Evolutionary conservation across 1,140 invertebrate species (phyloP).

Genomic region (Lucilia sericata): DNA sequence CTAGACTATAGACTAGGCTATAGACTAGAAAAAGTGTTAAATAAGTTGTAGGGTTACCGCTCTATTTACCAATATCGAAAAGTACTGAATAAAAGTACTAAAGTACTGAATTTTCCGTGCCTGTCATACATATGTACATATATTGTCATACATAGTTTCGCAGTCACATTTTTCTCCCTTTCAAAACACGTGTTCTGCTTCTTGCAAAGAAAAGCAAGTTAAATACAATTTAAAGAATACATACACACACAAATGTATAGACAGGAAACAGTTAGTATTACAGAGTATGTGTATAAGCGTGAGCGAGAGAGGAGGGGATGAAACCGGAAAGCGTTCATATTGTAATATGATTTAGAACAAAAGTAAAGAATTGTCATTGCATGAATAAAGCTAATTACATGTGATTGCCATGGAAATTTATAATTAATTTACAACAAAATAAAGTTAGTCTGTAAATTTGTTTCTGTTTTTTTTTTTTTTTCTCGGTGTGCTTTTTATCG

Average conservation of each 20-base stretch:
- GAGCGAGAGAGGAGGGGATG: neutral
- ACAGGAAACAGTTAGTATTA: neutral
- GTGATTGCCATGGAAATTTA: neutral
- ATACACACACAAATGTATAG: neutral
- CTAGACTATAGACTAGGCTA: too few relatives aligned
- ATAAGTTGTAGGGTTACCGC: too few relatives aligned
- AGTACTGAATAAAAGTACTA: too few relatives aligned
- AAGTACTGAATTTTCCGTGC: too few relatives aligned
- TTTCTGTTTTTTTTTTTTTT: neutral
- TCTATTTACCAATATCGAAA: too few relatives aligned
- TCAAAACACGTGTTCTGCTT: neutral
- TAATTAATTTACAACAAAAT: neutral
- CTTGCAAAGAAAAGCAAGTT: neutral
- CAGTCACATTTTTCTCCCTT: neutral
- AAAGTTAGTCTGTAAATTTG: neutral
- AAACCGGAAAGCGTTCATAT: neutral
- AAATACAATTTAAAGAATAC: neutral
- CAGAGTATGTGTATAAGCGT: neutral
- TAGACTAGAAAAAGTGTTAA: too few relatives aligned
- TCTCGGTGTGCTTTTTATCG: too few relatives aligned
- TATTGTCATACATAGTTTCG: neutral
- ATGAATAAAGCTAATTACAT: neutral
- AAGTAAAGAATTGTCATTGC: too few relatives aligned
- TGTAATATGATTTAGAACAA: too few relatives aligned
- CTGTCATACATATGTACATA: too few relatives aligned